Conservation (phyloP, 2,888 invertebrate species). For the Nymphalis urticae region DNA sequence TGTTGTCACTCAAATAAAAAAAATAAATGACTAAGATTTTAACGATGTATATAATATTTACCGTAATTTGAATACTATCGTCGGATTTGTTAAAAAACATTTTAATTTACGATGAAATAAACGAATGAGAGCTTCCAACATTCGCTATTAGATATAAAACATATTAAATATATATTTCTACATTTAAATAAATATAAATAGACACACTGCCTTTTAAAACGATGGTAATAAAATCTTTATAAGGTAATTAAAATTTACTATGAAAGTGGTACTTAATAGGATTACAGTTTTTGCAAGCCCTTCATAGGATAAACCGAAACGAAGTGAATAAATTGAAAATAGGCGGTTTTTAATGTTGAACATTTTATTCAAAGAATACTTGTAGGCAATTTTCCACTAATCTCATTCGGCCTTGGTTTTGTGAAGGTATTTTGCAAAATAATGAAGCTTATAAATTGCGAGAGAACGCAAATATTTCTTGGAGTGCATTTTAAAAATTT, state of each 20-base stretch:
- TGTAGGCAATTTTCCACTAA: constrained; percentile 31
- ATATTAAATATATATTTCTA: not conserved
- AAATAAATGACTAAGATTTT: not conserved
- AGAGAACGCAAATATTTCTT: constrained; percentile 30
- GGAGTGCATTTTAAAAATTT: constrained; percentile 35
- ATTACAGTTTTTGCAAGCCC: constrained; percentile 7
- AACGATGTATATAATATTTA: not conserved
- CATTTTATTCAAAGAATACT: constrained; percentile 31
- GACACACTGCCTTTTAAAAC: not conserved
- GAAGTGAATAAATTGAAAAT: constrained; percentile 26
- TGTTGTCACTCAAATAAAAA: no score
- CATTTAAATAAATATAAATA: not conserved
- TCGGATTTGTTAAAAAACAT: not conserved
- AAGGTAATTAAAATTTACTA: constrained; percentile 9
- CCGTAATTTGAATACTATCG: not conserved
- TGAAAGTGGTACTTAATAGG: constrained; percentile 16
- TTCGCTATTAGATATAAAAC: not conserved
- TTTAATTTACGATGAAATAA: not conserved
- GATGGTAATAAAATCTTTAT: not conserved
- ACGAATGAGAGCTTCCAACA: not conserved
- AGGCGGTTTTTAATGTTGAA: constrained; percentile 31
- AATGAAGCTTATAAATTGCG: constrained; percentile 33
- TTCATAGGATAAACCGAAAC: constrained; percentile 14
- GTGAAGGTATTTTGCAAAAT: constrained; percentile 32
- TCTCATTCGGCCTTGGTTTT: constrained; percentile 32